Conservation (phyloP, 92 coral and sea anemone genomes). For the Epizoanthus rinbou region DNA sequence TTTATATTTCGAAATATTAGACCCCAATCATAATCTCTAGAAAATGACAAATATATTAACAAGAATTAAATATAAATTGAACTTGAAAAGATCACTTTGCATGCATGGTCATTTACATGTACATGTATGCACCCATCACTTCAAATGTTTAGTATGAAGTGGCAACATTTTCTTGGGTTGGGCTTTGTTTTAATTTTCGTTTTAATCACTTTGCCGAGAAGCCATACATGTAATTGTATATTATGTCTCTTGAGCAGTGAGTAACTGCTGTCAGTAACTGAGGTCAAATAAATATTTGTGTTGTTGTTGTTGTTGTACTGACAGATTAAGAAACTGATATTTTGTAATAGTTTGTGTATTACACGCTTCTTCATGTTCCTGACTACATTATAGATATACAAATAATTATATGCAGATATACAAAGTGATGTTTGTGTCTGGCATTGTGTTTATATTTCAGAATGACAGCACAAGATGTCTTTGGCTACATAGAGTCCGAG, state of each 20-base stretch:
- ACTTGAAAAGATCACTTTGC: no score
- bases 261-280: no score
- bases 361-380: not conserved
- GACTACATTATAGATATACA: not conserved
- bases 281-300: no score
- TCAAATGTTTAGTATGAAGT: no score
- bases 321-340: not conserved
- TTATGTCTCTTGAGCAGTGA: not conserved
- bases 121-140: no score
- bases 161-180: no score
- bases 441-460: constrained; percentile 43
- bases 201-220: not conserved
- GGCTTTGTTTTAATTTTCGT: not conserved
- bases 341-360: not conserved
- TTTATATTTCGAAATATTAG: no score
- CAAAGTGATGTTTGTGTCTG: not conserved
- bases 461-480: constrained; percentile 83
- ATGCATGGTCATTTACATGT: no score
- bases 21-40: no score
- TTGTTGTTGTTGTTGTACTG: no score
- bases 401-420: not conserved
- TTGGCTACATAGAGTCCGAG: constrained; percentile 82
- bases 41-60: no score
- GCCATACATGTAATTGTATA: not conserved
- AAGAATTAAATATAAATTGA: no score